These are phyloP conservation scores for Heliconius ismenius DNA, from an alignment of 2,888 invertebrate species.

Conservation along the genomic window DNA sequence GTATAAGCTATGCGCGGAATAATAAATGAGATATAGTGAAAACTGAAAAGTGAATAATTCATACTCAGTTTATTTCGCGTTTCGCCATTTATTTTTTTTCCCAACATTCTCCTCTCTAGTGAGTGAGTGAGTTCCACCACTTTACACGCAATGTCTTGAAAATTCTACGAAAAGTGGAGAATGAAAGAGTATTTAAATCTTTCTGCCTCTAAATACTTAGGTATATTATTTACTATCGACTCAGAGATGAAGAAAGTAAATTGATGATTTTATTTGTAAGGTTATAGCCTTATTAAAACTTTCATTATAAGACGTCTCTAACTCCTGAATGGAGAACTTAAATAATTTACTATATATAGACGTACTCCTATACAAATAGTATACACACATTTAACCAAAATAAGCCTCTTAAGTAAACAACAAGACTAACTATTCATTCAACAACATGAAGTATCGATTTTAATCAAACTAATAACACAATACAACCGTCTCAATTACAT, in stretches of 20 bases:
- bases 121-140: too few relatives aligned
- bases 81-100: too few relatives aligned
- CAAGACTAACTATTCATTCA: slow-evolving; percentile 9
- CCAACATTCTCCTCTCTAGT: too few relatives aligned
- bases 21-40: neutral
- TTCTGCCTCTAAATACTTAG: too few relatives aligned
- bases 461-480: slow-evolving; percentile 36
- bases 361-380: neutral
- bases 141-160: too few relatives aligned
- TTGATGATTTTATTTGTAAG: too few relatives aligned
- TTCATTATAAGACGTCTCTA: too few relatives aligned
- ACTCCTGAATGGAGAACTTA: neutral
- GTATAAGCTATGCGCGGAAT: neutral
- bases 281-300: too few relatives aligned
- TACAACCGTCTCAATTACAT: slow-evolving; percentile 39
- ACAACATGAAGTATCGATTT: slow-evolving; percentile 29
- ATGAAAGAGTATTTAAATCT: too few relatives aligned
- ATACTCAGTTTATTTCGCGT: neutral
- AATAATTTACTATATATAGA: neutral
- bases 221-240: too few relatives aligned
- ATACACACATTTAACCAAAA: neutral
- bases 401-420: neutral
- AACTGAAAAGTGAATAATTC: neutral
- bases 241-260: too few relatives aligned
- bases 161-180: too few relatives aligned